phyloP scores from a whole-genome alignment of 1,140 invertebrate genomes.

The Oscheius sp. region DNA sequence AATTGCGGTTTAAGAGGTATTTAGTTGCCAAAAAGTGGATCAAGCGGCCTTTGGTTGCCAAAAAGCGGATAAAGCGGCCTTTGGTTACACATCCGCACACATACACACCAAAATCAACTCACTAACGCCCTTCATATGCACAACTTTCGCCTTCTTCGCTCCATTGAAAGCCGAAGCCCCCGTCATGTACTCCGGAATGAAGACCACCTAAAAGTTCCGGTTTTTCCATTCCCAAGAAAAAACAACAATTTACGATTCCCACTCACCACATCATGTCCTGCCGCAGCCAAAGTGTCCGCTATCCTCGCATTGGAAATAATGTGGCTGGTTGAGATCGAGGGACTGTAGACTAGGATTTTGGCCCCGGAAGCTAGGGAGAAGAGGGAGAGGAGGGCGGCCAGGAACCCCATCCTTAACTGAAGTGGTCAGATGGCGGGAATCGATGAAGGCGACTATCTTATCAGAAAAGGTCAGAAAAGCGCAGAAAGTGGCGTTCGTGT shows the following conservation, averaged over 20 bases:
- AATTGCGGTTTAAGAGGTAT: too few species aligned
- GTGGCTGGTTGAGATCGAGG: slow-evolving; percentile 30
- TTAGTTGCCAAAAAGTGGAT: too few species aligned
- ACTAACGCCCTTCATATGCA: slow-evolving; percentile 29
- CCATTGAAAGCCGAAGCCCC: slow-evolving; percentile 28
- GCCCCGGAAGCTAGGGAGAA: neutral
- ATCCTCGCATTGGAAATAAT: slow-evolving; percentile 40
- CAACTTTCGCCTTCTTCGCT: slow-evolving; percentile 22
- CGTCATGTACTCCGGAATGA: slow-evolving; percentile 31
- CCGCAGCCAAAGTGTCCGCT: slow-evolving; percentile 35
- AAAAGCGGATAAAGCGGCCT: too few species aligned
- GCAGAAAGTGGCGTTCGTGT: too few species aligned
- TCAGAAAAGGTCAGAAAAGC: too few species aligned
- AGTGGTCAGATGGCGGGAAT: too few species aligned
- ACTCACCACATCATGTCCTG: slow-evolving; percentile 42
- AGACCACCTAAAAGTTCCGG: slow-evolving; percentile 24
- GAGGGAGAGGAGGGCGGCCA: neutral
- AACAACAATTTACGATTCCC: neutral
- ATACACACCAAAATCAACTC: too few species aligned
- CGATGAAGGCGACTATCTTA: too few species aligned
- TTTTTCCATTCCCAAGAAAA: slow-evolving; percentile 15
- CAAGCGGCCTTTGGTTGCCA: too few species aligned
- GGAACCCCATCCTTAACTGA: too few species aligned
- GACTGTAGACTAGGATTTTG: slow-evolving; percentile 35
- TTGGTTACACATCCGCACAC: too few species aligned